phyloP scores from a whole-genome alignment of 2,113 vertebrate species.

The Gambusia holbrooki region DNA sequence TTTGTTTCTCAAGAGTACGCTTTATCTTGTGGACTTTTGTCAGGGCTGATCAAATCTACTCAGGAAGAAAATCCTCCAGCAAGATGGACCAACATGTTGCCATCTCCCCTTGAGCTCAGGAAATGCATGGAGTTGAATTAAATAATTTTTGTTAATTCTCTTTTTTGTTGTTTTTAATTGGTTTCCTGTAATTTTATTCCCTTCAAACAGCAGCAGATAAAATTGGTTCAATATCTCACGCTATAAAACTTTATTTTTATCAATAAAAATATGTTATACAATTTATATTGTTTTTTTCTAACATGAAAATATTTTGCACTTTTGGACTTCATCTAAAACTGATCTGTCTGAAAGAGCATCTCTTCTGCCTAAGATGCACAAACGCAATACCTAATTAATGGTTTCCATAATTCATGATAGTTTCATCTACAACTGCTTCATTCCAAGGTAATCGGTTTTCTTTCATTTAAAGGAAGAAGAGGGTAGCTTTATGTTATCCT shows the following conservation, averaged over 20 bases:
- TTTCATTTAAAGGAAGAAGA: too few species aligned
- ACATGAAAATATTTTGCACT: too few species aligned
- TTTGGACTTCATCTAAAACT: too few species aligned
- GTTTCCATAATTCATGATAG: neutral
- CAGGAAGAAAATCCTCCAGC: slow-evolving; percentile 4
- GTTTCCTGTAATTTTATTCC: too few species aligned
- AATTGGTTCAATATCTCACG: neutral
- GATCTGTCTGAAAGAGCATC: neutral
- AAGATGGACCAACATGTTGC: neutral
- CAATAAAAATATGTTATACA: neutral
- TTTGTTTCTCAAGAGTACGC: slow-evolving; percentile 43
- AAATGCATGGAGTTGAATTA: neutral
- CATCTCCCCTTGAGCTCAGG: neutral
- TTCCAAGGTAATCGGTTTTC: neutral
- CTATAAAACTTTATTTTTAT: neutral
- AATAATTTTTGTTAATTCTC: neutral
- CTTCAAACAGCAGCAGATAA: neutral
- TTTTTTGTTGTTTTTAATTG: neutral
- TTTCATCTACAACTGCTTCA: slow-evolving; percentile 2
- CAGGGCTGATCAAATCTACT: slow-evolving; percentile 28
- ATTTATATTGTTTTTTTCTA: too few species aligned
- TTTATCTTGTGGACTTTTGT: slow-evolving; percentile 39
- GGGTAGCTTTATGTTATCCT: too few species aligned
- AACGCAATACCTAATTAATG: neutral
- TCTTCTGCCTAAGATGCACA: neutral